These are phyloP conservation scores for Gnatocerus cornutus DNA, from an alignment of 2,888 invertebrate genomes.

Conservation along the genomic window DNA sequence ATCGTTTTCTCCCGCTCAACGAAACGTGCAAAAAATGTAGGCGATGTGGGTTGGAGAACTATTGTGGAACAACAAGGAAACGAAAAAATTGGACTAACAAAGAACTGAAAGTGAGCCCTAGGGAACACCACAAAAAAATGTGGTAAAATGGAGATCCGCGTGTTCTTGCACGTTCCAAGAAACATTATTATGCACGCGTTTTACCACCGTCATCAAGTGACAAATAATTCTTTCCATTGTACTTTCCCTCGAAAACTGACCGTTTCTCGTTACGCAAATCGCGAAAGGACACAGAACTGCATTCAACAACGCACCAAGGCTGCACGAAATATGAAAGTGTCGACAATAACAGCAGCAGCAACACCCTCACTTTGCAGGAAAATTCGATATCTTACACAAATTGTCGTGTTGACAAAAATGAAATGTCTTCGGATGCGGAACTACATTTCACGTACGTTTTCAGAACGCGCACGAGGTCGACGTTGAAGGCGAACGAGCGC, in stretches of 20 bases:
- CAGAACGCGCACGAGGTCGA: constrained; percentile 54
- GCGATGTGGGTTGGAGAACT: not conserved
- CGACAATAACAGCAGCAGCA: constrained; percentile 4
- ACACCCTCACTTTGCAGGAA: constrained; percentile 4
- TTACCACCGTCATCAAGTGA: too few species aligned
- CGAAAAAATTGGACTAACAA: too few species aligned
- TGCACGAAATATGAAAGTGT: constrained; percentile 12
- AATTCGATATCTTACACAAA: constrained; percentile 10
- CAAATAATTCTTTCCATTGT: too few species aligned
- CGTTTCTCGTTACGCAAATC: not conserved
- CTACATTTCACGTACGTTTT: constrained; percentile 52
- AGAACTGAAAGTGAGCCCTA: too few species aligned
- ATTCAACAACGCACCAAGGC: constrained; percentile 1
- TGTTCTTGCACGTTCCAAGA: too few species aligned
- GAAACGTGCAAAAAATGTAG: constrained; percentile 2
- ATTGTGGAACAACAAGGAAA: not conserved
- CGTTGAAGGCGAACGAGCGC: constrained; percentile 36
- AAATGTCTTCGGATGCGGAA: constrained; percentile 51
- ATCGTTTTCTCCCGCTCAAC: not conserved
- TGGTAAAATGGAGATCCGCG: too few species aligned
- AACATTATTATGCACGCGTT: too few species aligned
- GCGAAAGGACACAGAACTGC: constrained; percentile 19
- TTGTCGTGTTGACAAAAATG: constrained; percentile 11
- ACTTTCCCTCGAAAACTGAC: not conserved
- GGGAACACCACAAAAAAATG: too few species aligned